These are phyloP conservation scores for Thalassarche chlororhynchos DNA, from an alignment of 2,113 vertebrate genomes.

Conservation along the genomic window DNA sequence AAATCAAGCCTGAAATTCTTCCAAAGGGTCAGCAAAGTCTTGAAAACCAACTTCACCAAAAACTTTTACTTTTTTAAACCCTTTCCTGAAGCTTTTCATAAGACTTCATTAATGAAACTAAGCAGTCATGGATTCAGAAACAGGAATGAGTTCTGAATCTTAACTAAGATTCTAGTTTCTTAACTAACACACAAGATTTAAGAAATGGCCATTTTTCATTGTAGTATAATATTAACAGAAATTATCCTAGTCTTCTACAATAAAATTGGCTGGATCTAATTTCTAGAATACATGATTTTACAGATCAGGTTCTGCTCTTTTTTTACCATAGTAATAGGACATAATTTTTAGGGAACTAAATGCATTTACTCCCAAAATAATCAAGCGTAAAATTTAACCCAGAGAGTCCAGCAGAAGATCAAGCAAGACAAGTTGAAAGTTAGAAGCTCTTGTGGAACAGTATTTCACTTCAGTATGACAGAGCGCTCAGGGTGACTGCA, in stretches of 20 bases:
- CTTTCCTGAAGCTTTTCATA: conserved; percentile 3
- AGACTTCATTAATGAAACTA: not conserved
- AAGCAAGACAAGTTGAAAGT: not conserved
- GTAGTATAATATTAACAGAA: not conserved
- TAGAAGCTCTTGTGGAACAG: conserved; percentile 12
- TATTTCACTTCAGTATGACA: not conserved
- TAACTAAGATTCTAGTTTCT: not conserved
- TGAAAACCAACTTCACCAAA: conserved; percentile 15
- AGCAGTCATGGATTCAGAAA: not conserved
- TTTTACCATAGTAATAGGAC: not conserved
- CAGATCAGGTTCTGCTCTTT: not conserved
- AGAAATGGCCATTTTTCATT: not conserved
- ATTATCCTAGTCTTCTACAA: not conserved
- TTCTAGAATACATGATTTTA: not conserved
- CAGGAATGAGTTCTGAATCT: not conserved
- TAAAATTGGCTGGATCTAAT: not conserved
- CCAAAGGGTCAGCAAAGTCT: conserved; percentile 31
- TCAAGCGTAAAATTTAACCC: not conserved
- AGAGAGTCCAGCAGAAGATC: not conserved
- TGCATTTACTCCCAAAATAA: not conserved
- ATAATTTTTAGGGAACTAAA: not conserved
- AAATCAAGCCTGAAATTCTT: conserved; percentile 55
- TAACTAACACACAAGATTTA: not conserved
- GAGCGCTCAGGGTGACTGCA: not conserved
- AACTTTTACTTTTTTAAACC: not conserved